These are phyloP conservation scores for Zoanthus sansibaricus DNA, from an alignment of 92 coral and sea anemone genomes.

Conservation along the genomic window DNA sequence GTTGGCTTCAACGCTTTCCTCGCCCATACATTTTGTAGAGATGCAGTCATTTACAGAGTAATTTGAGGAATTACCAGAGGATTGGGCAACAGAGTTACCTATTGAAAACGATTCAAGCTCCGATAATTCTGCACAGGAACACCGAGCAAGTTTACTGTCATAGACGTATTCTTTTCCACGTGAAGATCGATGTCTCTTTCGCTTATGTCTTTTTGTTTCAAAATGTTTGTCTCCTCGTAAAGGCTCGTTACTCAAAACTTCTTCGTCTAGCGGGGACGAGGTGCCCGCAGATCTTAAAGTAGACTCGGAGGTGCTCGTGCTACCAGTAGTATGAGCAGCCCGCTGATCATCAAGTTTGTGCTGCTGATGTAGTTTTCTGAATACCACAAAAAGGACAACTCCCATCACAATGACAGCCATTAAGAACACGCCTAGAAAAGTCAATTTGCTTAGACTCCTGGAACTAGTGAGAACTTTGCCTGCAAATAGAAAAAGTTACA, in stretches of 20 bases:
- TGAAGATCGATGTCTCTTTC: constrained; percentile 54
- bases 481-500: constrained; percentile 16
- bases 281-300: constrained; percentile 86
- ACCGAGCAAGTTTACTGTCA: constrained; percentile 78
- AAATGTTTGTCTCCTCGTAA: constrained; percentile 42
- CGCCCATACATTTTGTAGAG: constrained; percentile 42
- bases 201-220: constrained; percentile 57
- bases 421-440: constrained; percentile 86
- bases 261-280: constrained; percentile 83
- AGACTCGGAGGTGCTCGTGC: constrained; percentile 93
- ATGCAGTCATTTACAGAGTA: constrained; percentile 4
- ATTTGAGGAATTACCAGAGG: constrained; percentile 58
- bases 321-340: constrained; percentile 76
- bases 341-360: constrained; percentile 55
- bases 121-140: constrained; percentile 80
- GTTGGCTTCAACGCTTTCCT: constrained; percentile 52
- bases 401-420: constrained; percentile 82
- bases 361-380: constrained; percentile 85
- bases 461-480: constrained; percentile 34
- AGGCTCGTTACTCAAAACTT: constrained; percentile 72
- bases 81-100: constrained; percentile 69
- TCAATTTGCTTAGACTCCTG: constrained; percentile 72
- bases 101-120: constrained; percentile 80
- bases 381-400: constrained; percentile 75
- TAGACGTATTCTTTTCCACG: constrained; percentile 58